These are phyloP conservation scores for Priocnemis perturbator DNA, from an alignment of 2,888 invertebrate species.

Conservation along the genomic window DNA sequence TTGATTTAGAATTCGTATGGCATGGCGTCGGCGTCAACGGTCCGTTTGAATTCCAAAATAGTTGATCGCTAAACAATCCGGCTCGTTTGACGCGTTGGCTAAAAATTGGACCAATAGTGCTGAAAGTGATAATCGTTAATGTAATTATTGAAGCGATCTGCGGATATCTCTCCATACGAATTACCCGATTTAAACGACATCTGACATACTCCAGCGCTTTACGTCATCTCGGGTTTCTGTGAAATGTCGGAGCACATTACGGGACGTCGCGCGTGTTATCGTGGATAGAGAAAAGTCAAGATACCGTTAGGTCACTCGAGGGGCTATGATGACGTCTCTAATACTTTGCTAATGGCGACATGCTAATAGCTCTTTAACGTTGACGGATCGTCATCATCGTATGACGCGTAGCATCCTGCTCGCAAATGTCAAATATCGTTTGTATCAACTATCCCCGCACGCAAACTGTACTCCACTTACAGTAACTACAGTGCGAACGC, in stretches of 20 bases:
- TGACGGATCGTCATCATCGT: slow-evolving; percentile 14
- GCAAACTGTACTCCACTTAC: no score
- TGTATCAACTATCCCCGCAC: neutral
- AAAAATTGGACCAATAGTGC: no score
- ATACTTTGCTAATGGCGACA: slow-evolving; percentile 31
- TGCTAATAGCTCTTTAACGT: slow-evolving; percentile 39
- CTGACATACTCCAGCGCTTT: no score
- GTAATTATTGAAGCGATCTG: no score
- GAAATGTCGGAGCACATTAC: slow-evolving; percentile 13
- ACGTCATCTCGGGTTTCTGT: neutral
- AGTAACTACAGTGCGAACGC: no score
- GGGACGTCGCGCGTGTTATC: slow-evolving; percentile 27
- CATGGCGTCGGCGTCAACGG: no score
- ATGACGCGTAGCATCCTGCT: slow-evolving; percentile 14
- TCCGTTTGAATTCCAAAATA: no score
- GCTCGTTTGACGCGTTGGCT: no score
- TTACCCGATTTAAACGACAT: slow-evolving; percentile 20
- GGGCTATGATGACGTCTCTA: slow-evolving; percentile 12
- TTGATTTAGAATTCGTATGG: no score
- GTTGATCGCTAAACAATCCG: no score
- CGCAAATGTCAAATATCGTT: slow-evolving; percentile 37
- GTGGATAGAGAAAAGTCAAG: slow-evolving; percentile 12
- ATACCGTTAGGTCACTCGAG: slow-evolving; percentile 17
- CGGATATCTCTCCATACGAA: no score
- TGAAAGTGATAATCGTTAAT: no score